Conservation (phyloP, 2,888 invertebrate genomes). For the Callyntrura sp. region DNA sequence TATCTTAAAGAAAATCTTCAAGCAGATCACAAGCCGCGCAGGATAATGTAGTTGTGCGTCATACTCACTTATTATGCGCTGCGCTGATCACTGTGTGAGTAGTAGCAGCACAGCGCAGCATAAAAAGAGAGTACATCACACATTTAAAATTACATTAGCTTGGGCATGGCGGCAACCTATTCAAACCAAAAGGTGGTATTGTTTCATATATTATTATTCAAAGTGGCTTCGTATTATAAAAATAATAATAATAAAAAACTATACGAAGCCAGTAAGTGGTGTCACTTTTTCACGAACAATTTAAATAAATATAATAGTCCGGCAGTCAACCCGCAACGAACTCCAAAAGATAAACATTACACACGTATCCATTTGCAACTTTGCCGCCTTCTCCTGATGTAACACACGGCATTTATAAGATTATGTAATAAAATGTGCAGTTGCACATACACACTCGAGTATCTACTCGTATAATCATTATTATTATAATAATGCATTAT, state of each 20-base stretch:
- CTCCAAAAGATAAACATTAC: too few relatives aligned
- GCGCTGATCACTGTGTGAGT: too few relatives aligned
- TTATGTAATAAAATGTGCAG: too few relatives aligned
- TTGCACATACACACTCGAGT: background rate
- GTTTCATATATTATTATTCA: constrained; percentile 45
- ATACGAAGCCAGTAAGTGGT: constrained; percentile 33
- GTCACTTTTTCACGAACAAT: background rate
- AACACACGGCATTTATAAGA: too few relatives aligned
- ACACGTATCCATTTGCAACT: too few relatives aligned
- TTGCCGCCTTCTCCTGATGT: too few relatives aligned
- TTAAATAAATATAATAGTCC: too few relatives aligned
- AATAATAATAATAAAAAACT: too few relatives aligned
- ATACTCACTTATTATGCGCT: constrained; percentile 18
- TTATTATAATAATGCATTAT: background rate
- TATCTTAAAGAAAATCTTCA: constrained; percentile 57
- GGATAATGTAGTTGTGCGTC: background rate
- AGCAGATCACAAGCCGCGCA: too few relatives aligned
- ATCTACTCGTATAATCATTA: constrained; percentile 26
- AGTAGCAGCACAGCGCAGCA: background rate
- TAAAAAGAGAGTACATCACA: constrained; percentile 1
- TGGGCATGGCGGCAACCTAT: constrained; percentile 37
- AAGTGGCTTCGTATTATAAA: too few relatives aligned
- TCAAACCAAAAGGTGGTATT: constrained; percentile 27
- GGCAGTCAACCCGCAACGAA: too few relatives aligned
- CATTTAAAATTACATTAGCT: too few relatives aligned